Conservation (phyloP, 2,888 invertebrate genomes). For the Drosophila fulvimacula region DNA sequence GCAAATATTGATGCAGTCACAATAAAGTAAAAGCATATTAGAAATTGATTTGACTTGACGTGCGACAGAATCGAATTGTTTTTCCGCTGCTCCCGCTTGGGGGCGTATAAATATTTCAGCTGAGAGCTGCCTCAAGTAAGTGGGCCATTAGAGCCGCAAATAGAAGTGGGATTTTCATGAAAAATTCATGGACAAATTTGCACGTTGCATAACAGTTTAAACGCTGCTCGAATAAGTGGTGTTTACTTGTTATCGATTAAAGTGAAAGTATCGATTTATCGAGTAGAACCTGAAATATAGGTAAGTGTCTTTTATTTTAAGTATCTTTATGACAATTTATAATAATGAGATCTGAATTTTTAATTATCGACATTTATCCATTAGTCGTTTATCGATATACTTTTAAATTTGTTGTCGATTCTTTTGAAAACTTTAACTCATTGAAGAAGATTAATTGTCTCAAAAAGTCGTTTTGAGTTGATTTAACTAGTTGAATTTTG, state of each 20-base stretch:
- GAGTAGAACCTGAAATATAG: no score
- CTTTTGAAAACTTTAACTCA: no score
- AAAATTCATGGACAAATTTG: not conserved
- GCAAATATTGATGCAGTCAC: slow-evolving; percentile 5
- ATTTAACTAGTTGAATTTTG: no score
- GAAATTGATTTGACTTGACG: slow-evolving; percentile 47
- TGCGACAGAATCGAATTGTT: slow-evolving; percentile 30
- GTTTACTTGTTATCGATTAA: not conserved
- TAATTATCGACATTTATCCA: not conserved
- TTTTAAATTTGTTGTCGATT: no score
- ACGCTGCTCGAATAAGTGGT: no score
- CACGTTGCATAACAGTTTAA: not conserved
- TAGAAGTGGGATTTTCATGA: not conserved
- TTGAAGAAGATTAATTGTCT: no score
- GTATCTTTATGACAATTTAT: not conserved
- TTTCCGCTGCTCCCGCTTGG: slow-evolving; percentile 16
- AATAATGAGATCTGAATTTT: not conserved
- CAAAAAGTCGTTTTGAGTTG: no score
- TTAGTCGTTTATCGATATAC: not conserved
- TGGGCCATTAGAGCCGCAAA: slow-evolving; percentile 15
- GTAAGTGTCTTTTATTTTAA: not conserved
- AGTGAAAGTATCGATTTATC: not conserved
- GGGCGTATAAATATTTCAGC: slow-evolving; percentile 33
- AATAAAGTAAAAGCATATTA: slow-evolving; percentile 47
- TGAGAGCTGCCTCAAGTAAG: slow-evolving; percentile 23